Percentiles rank a stretch among this genome's conserved stretches.
phyloP scores from a whole-genome alignment of 2,113 vertebrate genomes.

The Percina caprodes region DNA sequence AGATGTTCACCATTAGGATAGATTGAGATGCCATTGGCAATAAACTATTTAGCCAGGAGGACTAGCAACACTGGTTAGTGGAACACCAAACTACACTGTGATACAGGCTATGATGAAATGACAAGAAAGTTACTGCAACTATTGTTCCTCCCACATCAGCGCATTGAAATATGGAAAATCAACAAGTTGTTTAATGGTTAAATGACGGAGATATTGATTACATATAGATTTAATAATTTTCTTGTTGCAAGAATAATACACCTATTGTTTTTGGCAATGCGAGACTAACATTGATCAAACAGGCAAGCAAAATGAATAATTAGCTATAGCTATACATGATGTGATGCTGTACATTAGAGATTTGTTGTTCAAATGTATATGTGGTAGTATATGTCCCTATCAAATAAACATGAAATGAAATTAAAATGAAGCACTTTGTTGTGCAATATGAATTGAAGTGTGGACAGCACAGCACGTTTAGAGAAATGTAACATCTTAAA shows the following conservation, averaged over 20 bases:
- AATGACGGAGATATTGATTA: not conserved
- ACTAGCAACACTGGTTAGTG: not conserved
- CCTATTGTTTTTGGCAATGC: too few relatives aligned
- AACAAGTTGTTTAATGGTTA: not conserved
- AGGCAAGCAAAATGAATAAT: not conserved
- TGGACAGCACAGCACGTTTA: too few relatives aligned
- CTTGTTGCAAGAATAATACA: not conserved
- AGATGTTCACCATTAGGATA: slow-evolving; percentile 31
- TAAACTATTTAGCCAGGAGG: not conserved
- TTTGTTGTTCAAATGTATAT: too few relatives aligned
- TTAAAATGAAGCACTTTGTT: too few relatives aligned
- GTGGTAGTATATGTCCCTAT: too few relatives aligned
- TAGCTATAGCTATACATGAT: too few relatives aligned
- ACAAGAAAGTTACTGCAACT: not conserved
- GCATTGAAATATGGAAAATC: not conserved
- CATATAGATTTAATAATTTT: not conserved
- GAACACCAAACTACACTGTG: not conserved
- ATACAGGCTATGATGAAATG: not conserved
- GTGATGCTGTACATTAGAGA: too few relatives aligned
- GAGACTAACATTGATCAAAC: not conserved
- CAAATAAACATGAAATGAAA: too few relatives aligned
- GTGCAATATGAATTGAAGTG: too few relatives aligned
- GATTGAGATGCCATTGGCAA: not conserved
- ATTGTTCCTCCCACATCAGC: not conserved
- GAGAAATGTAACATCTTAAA: too few relatives aligned